Evolutionary conservation across 2,797 vertebrate genomes (phyloP), one percentile per base, ranked within the genome.

Genomic region (Phoeniculus purpureus): DNA sequence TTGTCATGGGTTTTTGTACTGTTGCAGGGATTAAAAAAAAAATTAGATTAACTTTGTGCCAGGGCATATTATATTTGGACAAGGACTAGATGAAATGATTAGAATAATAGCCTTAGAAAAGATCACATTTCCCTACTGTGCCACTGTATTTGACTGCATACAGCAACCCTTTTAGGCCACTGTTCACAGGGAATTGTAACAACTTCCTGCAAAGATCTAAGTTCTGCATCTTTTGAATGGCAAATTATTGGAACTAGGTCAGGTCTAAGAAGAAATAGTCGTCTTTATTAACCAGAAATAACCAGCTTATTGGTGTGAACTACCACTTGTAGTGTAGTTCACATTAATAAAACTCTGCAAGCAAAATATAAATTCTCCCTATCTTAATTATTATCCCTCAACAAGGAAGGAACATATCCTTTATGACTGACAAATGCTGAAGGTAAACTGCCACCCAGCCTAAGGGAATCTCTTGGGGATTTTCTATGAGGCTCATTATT

Each of bases 51-150:
- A 94, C 95, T 96, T 96, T 96, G 95, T 95, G 91, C 94, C 81
- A 87, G 88, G 94, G 95, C 92, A 95, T 96, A 95, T 96, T 95
- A 89, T 96, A 95, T 96, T 93, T 94, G 95, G 95, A 96, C 95
- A 96, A 94, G 94, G 93, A 95, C 91, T 94, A 95, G 95, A 96
- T 96, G 93, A 96, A 96, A 96, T 94, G 94, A 94, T 96, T 95
- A 95, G 95, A 94, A 96, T 96, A 96, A 96, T 92, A 94, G 95
- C 90, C 91, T 96, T 93, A 95, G 95, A 96, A 97, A 96, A 94
- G 95, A 96, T 96, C 93, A 88, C 86, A 94, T 96, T 94, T 94
- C 88, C 96, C 95, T 91, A 93, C 95, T 82, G 77, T 93, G 91
- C 77, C 85, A 86, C 26, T 92, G 94, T 94, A 84, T 83, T 67